Conservation (phyloP, 2,113 vertebrate species). For the Rostratula benghalensis region DNA sequence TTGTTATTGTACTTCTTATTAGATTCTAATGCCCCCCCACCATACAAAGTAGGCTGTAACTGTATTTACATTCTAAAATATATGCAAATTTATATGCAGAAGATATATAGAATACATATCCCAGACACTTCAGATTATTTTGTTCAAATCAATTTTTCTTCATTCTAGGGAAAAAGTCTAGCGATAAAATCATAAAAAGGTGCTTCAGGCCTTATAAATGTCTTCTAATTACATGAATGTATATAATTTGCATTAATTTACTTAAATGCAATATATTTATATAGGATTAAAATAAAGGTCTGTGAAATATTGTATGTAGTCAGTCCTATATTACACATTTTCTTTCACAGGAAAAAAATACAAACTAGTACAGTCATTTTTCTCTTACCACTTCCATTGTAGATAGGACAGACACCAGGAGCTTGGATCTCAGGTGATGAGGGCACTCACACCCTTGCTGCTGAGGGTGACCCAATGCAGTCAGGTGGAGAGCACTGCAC, state of each 20-base stretch:
- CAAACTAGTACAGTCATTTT: background rate
- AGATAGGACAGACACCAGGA: background rate
- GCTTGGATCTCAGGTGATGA: background rate
- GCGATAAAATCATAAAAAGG: background rate
- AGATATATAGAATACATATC: background rate
- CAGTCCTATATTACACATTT: background rate
- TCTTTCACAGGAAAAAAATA: background rate
- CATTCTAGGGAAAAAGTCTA: background rate
- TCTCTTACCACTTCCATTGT: background rate
- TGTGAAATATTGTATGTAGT: background rate
- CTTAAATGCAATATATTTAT: background rate
- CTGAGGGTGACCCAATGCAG: background rate
- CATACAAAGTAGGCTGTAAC: background rate
- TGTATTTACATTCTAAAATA: conserved; percentile 2
- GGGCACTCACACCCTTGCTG: rapidly evolving
- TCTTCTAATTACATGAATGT: background rate
- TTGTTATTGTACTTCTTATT: background rate
- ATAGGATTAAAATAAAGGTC: background rate
- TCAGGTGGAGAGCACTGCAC: rapidly evolving
- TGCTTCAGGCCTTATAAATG: background rate
- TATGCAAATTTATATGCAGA: background rate
- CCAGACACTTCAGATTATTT: background rate
- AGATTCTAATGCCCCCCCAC: background rate
- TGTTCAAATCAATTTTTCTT: background rate
- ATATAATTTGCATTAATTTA: background rate